Evolutionary conservation across 2,797 vertebrate genomes (phyloP).

Genomic region (Hypotaenidia okinawae): DNA sequence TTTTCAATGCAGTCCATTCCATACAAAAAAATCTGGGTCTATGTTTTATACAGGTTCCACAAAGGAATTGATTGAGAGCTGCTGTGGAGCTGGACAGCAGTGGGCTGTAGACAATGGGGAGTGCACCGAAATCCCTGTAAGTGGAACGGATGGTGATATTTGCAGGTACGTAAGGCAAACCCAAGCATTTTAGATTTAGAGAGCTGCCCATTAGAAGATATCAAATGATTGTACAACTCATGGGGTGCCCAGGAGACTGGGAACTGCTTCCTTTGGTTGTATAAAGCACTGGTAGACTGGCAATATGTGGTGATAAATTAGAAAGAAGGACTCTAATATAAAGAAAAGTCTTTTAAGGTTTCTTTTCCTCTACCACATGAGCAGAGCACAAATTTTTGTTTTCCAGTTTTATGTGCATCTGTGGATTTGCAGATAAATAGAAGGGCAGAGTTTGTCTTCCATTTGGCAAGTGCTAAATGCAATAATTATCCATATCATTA

Average conservation of each 20-base stretch:
- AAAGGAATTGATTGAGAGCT: constrained; percentile 86
- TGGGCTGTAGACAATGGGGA: constrained; percentile 87
- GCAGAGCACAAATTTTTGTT: not conserved
- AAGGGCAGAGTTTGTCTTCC: not conserved
- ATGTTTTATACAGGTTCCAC: constrained; percentile 77
- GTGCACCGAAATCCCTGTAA: constrained; percentile 82
- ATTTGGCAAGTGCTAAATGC: not conserved
- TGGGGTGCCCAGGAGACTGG: not conserved
- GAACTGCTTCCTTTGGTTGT: not conserved
- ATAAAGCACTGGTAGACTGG: not conserved
- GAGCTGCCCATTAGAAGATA: not conserved
- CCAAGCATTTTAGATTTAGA: not conserved
- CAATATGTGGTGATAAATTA: not conserved
- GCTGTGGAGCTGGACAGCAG: constrained; percentile 88
- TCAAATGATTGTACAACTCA: fast-evolving
- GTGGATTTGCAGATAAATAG: not conserved
- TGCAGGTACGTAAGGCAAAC: constrained; percentile 84
- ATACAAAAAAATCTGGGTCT: not conserved
- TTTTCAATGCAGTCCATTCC: not conserved
- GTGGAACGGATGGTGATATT: constrained; percentile 71
- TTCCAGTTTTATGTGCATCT: not conserved
- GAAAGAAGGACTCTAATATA: not conserved
- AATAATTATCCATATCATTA: fast-evolving
- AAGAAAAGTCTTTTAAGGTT: not conserved
- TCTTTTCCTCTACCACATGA: not conserved